Conservation (phyloP, 2,113 vertebrate genomes). For the Ramphastos sulfuratus region DNA sequence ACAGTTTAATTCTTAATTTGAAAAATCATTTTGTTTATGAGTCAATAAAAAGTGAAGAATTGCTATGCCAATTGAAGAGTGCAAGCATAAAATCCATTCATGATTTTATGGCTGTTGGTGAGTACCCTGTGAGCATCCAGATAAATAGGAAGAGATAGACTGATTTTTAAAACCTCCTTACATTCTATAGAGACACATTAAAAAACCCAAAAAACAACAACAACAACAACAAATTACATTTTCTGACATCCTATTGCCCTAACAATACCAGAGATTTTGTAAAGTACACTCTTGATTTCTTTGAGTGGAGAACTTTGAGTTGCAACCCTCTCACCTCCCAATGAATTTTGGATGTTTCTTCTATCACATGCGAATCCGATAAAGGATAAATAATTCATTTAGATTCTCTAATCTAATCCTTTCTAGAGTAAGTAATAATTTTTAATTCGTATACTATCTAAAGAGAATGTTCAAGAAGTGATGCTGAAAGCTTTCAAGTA, state of each 20-base stretch:
- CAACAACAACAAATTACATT: no score
- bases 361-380: not conserved
- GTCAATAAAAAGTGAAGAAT: not conserved
- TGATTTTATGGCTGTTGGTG: not conserved
- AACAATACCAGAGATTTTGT: not conserved
- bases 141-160: not conserved
- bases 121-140: not conserved
- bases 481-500: not conserved
- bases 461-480: not conserved
- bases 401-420: not conserved
- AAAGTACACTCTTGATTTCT: not conserved
- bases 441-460: not conserved
- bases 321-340: rapidly evolving
- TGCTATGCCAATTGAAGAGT: not conserved
- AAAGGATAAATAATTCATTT: not conserved
- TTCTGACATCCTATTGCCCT: not conserved
- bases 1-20: not conserved
- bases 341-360: not conserved
- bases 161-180: not conserved
- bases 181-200: not conserved
- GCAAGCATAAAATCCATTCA: not conserved
- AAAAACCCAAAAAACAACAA: no score
- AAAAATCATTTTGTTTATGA: not conserved
- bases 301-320: not conserved
- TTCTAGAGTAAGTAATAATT: not conserved